Percentiles rank a stretch among this genome's conserved stretches.
Evolutionary conservation across 2,797 vertebrate species (phyloP).

Genomic region (Danio albolineatus): DNA sequence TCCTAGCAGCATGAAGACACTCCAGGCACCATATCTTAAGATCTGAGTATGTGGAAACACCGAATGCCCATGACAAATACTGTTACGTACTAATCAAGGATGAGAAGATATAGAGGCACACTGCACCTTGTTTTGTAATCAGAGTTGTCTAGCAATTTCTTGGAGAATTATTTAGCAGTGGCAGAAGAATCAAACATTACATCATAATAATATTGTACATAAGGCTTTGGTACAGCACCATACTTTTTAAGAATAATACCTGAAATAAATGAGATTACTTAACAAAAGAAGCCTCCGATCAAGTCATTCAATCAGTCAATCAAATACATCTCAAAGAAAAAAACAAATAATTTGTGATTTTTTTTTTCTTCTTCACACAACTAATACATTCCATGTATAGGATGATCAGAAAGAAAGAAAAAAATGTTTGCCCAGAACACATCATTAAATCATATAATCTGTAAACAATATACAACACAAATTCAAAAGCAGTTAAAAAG

Average conservation of each 20-base stretch:
- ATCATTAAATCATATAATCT: constrained; percentile 66
- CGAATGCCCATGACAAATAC: constrained; percentile 48
- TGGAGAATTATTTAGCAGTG: constrained; percentile 77
- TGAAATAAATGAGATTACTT: constrained; percentile 79
- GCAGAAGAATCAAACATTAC: constrained; percentile 77
- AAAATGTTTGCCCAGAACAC: constrained; percentile 67
- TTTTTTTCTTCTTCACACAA: constrained; percentile 76
- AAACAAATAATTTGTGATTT: constrained; percentile 61
- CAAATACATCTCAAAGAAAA: constrained; percentile 43
- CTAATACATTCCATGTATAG: constrained; percentile 61
- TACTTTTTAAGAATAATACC: constrained; percentile 89
- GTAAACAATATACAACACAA: constrained; percentile 80
- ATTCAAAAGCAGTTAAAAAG: constrained; percentile 69
- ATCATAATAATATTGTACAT: constrained; percentile 79
- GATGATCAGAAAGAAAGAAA: constrained; percentile 53
- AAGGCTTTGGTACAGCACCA: constrained; percentile 95
- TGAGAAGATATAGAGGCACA: constrained; percentile 55
- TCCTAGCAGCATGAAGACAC: constrained; percentile 65
- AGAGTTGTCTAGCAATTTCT: constrained; percentile 62
- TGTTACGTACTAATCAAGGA: constrained; percentile 50
- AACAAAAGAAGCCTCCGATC: constrained; percentile 67
- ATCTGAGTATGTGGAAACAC: constrained; percentile 49
- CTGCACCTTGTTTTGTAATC: constrained; percentile 48
- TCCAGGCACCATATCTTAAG: constrained; percentile 62
- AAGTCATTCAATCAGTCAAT: constrained; percentile 44